Base-by-base conservation (phyloP, 2,113 vertebrate genomes). In the Charadrius vociferus region DNA sequence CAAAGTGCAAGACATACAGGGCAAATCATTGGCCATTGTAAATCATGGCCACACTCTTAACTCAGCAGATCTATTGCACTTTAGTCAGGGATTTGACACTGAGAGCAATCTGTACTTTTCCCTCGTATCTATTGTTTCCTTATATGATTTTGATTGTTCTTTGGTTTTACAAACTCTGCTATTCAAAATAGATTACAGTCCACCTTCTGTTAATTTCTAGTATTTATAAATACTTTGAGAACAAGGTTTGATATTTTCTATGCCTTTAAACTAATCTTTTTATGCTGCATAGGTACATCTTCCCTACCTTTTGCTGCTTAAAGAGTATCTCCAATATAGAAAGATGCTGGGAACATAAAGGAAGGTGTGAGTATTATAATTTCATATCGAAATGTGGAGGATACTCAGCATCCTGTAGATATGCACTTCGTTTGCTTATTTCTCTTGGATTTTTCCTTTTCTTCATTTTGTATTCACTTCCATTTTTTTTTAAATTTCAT, bases 31-130 rank as follows among this genome's bases (percentile, higher is more conserved):
- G 45, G 16, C 39, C 58, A 11, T 12, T 87, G 62, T 92, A 97
- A 97, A 93, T 92, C 85, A 90, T 16, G 37, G 74, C 55, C 81
- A 70, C 58, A 85, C 81, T 93, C n/a, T 94, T 91, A 91, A 93
- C 34, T 70, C 67, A 70, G 47, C 41, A 34, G 78, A 87, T 85
- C 91, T 86, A 94, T 85, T 82, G n/a, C 50, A 80, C 86, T 82
- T 95, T 22, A 70, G 66, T 53, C 55, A 43, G 26, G 26, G 49
- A 53, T 75, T 41, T 94, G 83, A 93, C 86, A 86, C 74, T 66
- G 32, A 82, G 41, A 52, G 27, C 32, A 90, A 43, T 80, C 45
- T 66, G 22, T 78, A 56, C 53, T 95, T 95, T 93, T 84, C 41
- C 41, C 63, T 94, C 53, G 24, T 56, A 47, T 62, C 24, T 68